phyloP scores from a whole-genome alignment of 2,888 invertebrate genomes.

The Serripes groenlandicus region DNA sequence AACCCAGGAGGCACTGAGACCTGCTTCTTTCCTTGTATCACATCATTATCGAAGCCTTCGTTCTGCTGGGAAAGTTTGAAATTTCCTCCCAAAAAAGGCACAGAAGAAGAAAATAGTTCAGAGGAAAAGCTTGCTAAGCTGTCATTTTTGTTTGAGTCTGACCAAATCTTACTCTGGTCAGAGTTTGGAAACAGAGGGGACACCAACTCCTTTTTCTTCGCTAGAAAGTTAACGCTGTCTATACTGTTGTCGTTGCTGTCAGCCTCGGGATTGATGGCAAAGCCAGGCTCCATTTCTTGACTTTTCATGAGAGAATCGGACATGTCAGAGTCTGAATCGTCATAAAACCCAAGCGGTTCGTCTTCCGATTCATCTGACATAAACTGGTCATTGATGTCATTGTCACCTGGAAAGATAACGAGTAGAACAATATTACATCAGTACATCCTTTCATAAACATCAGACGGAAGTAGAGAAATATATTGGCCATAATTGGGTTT shows the following conservation, averaged over 20 bases:
- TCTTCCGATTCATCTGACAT: conserved; percentile 83
- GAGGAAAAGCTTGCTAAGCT: conserved; percentile 80
- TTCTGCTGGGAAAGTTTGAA: conserved; percentile 69
- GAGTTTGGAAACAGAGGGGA: conserved; percentile 48
- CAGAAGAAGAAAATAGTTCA: conserved; percentile 81
- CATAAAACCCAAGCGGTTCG: conserved; percentile 80
- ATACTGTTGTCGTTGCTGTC: conserved; percentile 19
- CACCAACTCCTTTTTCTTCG: conserved; percentile 39
- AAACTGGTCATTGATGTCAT: conserved; percentile 73
- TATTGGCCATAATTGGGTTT: too few relatives aligned
- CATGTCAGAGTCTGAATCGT: conserved; percentile 81
- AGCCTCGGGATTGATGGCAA: conserved; percentile 53
- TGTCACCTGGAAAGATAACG: conserved; percentile 73
- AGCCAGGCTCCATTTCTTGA: conserved; percentile 81
- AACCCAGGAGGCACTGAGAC: conserved; percentile 73
- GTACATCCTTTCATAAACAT: too few relatives aligned
- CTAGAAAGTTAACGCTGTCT: conserved; percentile 15
- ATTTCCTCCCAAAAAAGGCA: conserved; percentile 79
- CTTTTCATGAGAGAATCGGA: conserved; percentile 83
- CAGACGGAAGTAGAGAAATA: too few relatives aligned
- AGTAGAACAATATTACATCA: too few relatives aligned
- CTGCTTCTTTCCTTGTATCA: conserved; percentile 82
- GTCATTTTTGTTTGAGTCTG: conserved; percentile 66
- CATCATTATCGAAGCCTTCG: conserved; percentile 75
- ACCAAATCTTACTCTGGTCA: conserved; percentile 70